Base-by-base conservation (phyloP, 2,113 vertebrate species). In the Gasterosteus aculeatus region DNA sequence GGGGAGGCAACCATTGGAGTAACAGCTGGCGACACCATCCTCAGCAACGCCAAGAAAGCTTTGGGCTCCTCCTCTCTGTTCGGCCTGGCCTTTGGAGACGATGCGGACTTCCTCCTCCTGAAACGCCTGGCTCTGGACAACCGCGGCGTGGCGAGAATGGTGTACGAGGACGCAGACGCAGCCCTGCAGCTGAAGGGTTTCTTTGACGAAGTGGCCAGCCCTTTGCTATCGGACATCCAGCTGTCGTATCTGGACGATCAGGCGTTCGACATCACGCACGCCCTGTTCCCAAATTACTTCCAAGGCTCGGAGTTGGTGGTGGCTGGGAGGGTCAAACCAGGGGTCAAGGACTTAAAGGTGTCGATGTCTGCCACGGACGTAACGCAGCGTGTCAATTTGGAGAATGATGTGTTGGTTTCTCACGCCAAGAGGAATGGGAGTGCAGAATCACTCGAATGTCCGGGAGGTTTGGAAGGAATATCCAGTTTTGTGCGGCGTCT, bases 261-360 rank as follows among this genome's bases (percentile, higher is more conserved):
- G 42, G 93, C 92, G 0, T 93, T 91, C 6, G 94, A 94, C 10
- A 44, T 95, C 81, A 94, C 94, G 18, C 78, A 84, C 54, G 87
- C 92, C 0, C 76, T 95, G 59, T 96, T 95, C 82, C 95, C 95
- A 1, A 95, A 95, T 79, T 96, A 95, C 72, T 96, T 96, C 85
- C 91, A 93, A 56, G 95, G 95, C 29, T 96, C 95, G 0, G 95
- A 96, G 90, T 72, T 96, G 65, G 92, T 97, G 46, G 95, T 96
- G 46, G 85, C 94, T 1, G 95, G 95, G 1, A 85, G 88, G 22
- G 71, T 97, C 39, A 93, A 93, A 69, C 76, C 92, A 2, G 93
- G 92, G 0, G 41, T 91, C 6, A 87, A 85, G 10, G 86, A 94
- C 54, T 80, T 96, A 10, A 92, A 89, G 16, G 91, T 96, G 12